A percentile compares a stretch with the other conserved stretches of the same genome.
phyloP scores from a whole-genome alignment of 2,888 invertebrate species.

The Amiota communis region DNA sequence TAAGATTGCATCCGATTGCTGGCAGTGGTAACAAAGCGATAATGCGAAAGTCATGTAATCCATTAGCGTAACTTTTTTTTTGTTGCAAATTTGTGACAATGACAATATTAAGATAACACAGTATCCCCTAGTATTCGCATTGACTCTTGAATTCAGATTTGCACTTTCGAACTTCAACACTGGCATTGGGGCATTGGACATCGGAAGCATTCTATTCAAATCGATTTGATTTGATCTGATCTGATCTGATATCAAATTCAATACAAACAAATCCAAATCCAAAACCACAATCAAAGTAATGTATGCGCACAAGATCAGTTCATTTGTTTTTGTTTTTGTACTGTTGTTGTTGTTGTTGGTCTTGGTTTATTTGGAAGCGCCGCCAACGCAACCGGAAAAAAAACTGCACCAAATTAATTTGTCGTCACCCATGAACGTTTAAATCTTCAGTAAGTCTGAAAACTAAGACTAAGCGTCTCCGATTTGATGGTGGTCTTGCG shows the following conservation, averaged over 20 bases:
- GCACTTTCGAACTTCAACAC: not conserved
- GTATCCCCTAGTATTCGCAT: not conserved
- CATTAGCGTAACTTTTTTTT: constrained; percentile 71
- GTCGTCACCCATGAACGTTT: constrained; percentile 69
- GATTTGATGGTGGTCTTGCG: constrained; percentile 50
- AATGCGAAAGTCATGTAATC: constrained; percentile 74
- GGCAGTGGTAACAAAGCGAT: constrained; percentile 71
- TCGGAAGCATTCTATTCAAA: not conserved
- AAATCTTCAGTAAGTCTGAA: constrained; percentile 53
- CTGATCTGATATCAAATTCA: not conserved
- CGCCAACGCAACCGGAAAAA: not conserved
- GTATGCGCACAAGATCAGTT: no score
- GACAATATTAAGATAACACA: constrained; percentile 74
- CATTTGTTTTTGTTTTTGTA: no score
- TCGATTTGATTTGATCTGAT: no score
- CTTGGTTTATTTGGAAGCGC: constrained; percentile 21
- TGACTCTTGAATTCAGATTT: no score
- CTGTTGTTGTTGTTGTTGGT: not conserved
- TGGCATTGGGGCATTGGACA: not conserved
- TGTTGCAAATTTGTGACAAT: constrained; percentile 74
- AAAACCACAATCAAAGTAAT: not conserved
- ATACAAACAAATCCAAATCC: not conserved
- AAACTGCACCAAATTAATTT: constrained; percentile 70
- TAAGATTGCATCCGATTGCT: constrained; percentile 65
- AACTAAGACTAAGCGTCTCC: not conserved